A percentile compares a stretch with the other conserved stretches of the same genome.
phyloP scores from a whole-genome alignment of 2,888 invertebrate species.

The Salticus scenicus region DNA sequence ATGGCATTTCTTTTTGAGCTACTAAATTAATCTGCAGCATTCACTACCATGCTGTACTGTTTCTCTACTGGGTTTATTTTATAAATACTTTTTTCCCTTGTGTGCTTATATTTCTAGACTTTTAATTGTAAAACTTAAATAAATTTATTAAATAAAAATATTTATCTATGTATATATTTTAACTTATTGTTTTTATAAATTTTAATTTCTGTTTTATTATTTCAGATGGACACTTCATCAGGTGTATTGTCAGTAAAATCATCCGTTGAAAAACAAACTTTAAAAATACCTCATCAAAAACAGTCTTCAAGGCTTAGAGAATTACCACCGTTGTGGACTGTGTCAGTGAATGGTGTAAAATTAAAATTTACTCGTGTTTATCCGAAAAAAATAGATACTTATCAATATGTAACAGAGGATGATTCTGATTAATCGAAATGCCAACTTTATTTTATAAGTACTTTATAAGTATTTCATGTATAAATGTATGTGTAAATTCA shows the following conservation, averaged over 20 bases:
- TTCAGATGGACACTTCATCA: background rate
- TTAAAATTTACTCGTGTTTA: slow-evolving; percentile 45
- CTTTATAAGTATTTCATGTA: slow-evolving; percentile 39
- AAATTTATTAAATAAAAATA: too few relatives aligned
- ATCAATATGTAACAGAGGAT: slow-evolving; percentile 26
- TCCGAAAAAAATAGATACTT: slow-evolving; percentile 23
- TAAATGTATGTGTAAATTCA: slow-evolving; percentile 41
- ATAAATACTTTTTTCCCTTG: too few relatives aligned
- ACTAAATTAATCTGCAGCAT: too few relatives aligned
- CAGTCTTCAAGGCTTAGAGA: slow-evolving; percentile 6
- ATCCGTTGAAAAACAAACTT: background rate
- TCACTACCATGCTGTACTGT: too few relatives aligned
- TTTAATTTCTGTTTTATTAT: too few relatives aligned
- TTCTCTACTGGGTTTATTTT: too few relatives aligned
- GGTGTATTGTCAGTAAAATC: background rate
- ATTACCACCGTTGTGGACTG: slow-evolving; percentile 42
- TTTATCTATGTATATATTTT: too few relatives aligned
- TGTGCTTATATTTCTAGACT: too few relatives aligned
- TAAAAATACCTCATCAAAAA: slow-evolving; percentile 45
- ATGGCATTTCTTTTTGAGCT: too few relatives aligned
- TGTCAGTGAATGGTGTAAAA: slow-evolving; percentile 34
- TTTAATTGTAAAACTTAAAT: too few relatives aligned
- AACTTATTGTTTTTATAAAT: too few relatives aligned
- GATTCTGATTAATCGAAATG: slow-evolving; percentile 14
- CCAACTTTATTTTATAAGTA: slow-evolving; percentile 49